Evolutionary conservation across 1,140 invertebrate species (phyloP).

Genomic region (Euwallacea similis): DNA sequence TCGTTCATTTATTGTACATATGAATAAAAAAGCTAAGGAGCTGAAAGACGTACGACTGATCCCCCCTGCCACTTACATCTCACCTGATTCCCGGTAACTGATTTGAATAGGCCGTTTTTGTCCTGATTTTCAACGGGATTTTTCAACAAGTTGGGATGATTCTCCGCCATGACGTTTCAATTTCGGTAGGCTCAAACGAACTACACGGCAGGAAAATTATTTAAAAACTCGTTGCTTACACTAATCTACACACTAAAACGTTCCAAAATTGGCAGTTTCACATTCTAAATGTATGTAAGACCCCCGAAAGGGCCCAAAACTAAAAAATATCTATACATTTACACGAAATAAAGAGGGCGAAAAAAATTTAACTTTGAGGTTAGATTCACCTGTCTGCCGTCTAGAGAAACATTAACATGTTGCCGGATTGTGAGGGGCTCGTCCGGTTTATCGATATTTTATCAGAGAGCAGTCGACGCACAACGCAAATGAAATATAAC

Average conservation of each 20-base stretch:
- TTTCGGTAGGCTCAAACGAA: background rate
- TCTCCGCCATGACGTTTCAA: slow-evolving; percentile 36
- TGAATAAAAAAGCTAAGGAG: no score
- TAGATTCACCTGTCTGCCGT: no score
- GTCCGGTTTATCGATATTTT: no score
- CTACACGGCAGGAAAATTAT: slow-evolving; percentile 1
- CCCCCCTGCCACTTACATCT: slow-evolving; percentile 32
- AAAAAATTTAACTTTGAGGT: slow-evolving; percentile 5
- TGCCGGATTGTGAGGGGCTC: no score
- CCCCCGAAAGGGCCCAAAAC: slow-evolving; percentile 19
- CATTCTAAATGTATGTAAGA: slow-evolving; percentile 11
- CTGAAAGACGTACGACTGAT: background rate
- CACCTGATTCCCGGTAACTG: slow-evolving; percentile 20
- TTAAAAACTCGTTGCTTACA: background rate
- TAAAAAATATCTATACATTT: slow-evolving; percentile 17
- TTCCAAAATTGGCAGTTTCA: background rate
- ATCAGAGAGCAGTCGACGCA: no score
- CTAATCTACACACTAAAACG: slow-evolving; percentile 12
- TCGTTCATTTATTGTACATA: background rate
- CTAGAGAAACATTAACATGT: no score
- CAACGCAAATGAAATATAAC: background rate
- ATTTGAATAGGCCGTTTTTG: slow-evolving; percentile 14
- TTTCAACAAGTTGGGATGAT: slow-evolving; percentile 33
- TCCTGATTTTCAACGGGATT: slow-evolving; percentile 11
- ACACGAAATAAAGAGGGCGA: slow-evolving; percentile 22